Evolutionary conservation across 2,113 vertebrate species (phyloP).

Genomic region (Tragelaphus buxtoni): DNA sequence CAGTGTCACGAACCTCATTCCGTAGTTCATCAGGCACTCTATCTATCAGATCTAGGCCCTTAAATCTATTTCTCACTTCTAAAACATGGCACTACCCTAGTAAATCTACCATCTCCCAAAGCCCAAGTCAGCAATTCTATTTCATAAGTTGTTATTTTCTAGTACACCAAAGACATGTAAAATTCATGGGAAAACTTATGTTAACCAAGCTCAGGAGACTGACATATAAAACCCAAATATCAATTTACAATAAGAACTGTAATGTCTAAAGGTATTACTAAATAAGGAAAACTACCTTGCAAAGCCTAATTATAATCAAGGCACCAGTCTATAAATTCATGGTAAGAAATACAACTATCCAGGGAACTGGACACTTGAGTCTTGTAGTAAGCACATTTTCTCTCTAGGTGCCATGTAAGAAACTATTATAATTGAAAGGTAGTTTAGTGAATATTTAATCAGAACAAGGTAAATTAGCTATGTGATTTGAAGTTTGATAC

Average conservation of each 20-base stretch:
- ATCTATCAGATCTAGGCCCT: no score
- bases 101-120: background rate
- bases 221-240: background rate
- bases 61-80: no score
- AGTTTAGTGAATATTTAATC: background rate
- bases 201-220: background rate
- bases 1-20: rapidly evolving
- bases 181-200: background rate
- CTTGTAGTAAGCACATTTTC: background rate
- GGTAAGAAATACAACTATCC: background rate
- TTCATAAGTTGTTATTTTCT: background rate
- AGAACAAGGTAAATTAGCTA: constrained; percentile 10
- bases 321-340: background rate
- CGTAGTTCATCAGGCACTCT: background rate
- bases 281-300: background rate
- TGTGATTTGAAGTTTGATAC: background rate
- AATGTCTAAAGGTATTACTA: background rate
- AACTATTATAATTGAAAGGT: background rate
- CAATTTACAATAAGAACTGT: background rate
- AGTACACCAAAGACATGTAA: background rate
- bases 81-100: background rate
- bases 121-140: background rate
- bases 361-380: background rate
- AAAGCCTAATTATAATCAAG: constrained; percentile 39
- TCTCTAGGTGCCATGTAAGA: background rate